Base-by-base conservation (phyloP, 2,113 vertebrate genomes). In the Dipodomys merriami region DNA sequence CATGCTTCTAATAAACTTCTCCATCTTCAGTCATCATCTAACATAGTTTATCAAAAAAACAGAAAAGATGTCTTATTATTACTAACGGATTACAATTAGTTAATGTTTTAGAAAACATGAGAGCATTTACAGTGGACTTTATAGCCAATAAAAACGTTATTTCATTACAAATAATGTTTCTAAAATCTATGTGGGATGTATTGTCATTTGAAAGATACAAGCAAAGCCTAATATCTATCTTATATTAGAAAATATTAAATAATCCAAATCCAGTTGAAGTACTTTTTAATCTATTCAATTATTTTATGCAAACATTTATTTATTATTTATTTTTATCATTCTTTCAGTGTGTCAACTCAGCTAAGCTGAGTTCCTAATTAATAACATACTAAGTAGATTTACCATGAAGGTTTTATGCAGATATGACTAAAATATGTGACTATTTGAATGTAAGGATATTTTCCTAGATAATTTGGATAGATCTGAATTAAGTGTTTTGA, bases 71-170 rank as follows among this genome's bases (percentile, higher is more conserved):
- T 77, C 68, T 62, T 29, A 74, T 30, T 27, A 30, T 23, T 76
- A 57, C n/a, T 57, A 69, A 5, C 25, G 67, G 16, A 30, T 71
- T 64, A 53, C 35, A 64, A 12, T 65, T 46, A 64, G 35, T 29
- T 49, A 68, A 60, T 23, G 68, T 93, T 83, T 46, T 68, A 83
- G 81, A 91, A 73, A 78, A 95, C 15, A 46, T 73, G 44, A 60
- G 11, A 5, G 46, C 22, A 46, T 76, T 4, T 23, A 89, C 0
- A 71, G 8, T 60, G 46, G 33, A 22, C 23, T 65, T 72, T 60
- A 19, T 33, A 44, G 22, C 12, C 69, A 69, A 80, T 60, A 35
- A 16, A 71, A 90, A 86, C 62, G 29, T 5, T 82, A 20, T 81
- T 86, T 82, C 27, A 77, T 6, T 91, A 67, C 53, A 80, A 65